Conservation (phyloP, 2,888 invertebrate species). For the Schizotus pectinicornis region DNA sequence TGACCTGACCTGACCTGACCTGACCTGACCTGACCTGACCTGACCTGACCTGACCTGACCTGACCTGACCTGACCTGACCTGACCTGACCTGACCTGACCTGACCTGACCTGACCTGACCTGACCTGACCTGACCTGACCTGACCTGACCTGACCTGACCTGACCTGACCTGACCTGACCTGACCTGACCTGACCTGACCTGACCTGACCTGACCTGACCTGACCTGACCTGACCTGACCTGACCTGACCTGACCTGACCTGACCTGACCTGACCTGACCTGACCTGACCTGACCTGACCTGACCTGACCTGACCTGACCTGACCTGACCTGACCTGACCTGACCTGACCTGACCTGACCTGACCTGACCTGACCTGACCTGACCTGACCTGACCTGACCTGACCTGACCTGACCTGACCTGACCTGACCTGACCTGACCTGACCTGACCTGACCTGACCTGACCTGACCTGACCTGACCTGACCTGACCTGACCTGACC, state of each 20-base stretch:
- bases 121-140: constrained; percentile 20
- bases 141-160: constrained; percentile 20
- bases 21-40: constrained; percentile 20
- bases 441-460: constrained; percentile 20
- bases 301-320: constrained; percentile 20
- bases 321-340: constrained; percentile 20
- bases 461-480: constrained; percentile 20
- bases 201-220: constrained; percentile 20
- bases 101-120: constrained; percentile 20
- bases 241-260: constrained; percentile 20
- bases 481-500: constrained; percentile 20
- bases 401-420: constrained; percentile 20
- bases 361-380: constrained; percentile 20
- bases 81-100: constrained; percentile 20
- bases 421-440: constrained; percentile 20
- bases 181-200: constrained; percentile 20
- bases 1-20: constrained; percentile 20
- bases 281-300: constrained; percentile 20
- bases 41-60: constrained; percentile 20
- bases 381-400: constrained; percentile 20
- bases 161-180: constrained; percentile 20
- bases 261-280: constrained; percentile 20
- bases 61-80: constrained; percentile 20
- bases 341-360: constrained; percentile 20
- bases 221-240: constrained; percentile 20